These are phyloP conservation scores for Tachina lurida DNA, from an alignment of 2,888 invertebrate genomes.

Conservation along the genomic window DNA sequence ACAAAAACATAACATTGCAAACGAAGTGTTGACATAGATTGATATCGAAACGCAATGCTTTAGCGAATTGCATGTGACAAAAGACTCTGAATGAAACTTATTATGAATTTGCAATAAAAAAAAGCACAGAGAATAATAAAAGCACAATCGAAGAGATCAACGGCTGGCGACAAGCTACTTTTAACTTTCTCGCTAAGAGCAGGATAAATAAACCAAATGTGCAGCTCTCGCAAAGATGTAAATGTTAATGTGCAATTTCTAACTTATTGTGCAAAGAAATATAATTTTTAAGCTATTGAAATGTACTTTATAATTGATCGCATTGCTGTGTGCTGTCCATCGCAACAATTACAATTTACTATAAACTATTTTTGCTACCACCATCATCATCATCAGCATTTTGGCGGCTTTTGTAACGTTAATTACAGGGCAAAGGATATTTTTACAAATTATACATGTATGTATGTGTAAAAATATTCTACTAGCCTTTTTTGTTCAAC, in stretches of 20 bases:
- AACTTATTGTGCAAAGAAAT: too few species aligned
- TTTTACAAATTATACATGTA: conserved; percentile 11
- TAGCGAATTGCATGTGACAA: conserved; percentile 69
- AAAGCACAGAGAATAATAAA: background rate
- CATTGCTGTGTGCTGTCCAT: background rate
- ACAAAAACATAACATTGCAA: conserved; percentile 72
- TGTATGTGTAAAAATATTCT: conserved; percentile 5
- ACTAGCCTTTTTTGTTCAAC: conserved; percentile 12
- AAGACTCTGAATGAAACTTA: conserved; percentile 59
- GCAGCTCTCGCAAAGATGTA: too few species aligned
- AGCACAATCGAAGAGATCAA: conserved; percentile 1
- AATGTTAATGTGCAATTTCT: too few species aligned
- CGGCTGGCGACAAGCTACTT: background rate
- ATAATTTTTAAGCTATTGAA: background rate
- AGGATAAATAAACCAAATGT: too few species aligned
- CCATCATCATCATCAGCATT: conserved; percentile 25
- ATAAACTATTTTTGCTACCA: conserved; percentile 22
- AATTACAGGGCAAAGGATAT: conserved; percentile 68
- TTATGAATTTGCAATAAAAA: conserved; percentile 51
- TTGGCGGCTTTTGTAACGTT: conserved; percentile 62
- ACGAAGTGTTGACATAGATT: conserved; percentile 82
- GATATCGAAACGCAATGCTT: conserved; percentile 75
- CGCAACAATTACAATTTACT: conserved; percentile 19
- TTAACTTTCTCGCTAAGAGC: background rate
- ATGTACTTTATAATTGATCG: background rate